Percentiles rank a stretch among this genome's conserved stretches.
phyloP scores from a whole-genome alignment of 2,797 vertebrate species.

The Tenualosa thibaudeaui region DNA sequence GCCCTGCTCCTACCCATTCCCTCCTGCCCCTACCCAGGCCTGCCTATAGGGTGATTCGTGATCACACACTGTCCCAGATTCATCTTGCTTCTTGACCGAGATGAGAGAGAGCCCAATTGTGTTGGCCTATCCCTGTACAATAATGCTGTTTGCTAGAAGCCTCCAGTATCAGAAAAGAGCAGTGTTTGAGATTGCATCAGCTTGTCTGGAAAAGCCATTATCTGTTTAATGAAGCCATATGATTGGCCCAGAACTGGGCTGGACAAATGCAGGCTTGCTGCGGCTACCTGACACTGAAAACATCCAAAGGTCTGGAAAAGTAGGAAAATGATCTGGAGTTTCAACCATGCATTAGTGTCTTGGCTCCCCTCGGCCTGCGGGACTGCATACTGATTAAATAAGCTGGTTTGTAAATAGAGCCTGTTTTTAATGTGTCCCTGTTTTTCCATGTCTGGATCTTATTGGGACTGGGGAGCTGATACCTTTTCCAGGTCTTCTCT shows the following conservation, averaged over 20 bases:
- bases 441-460: slow-evolving; percentile 52
- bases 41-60: too few species aligned
- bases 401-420: slow-evolving; percentile 62
- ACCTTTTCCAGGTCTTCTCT: slow-evolving; percentile 53
- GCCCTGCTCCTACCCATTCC: background rate
- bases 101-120: background rate
- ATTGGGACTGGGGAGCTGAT: slow-evolving; percentile 49
- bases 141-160: background rate
- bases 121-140: background rate
- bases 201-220: slow-evolving; percentile 49
- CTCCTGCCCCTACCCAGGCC: too few species aligned
- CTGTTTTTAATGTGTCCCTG: slow-evolving; percentile 47
- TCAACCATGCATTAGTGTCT: slow-evolving; percentile 45
- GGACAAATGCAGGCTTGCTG: slow-evolving; percentile 40
- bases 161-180: slow-evolving; percentile 11
- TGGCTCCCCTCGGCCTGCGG: slow-evolving; percentile 46
- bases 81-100: background rate
- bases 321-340: slow-evolving; percentile 49
- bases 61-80: slow-evolving; percentile 18
- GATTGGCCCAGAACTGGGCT: slow-evolving; percentile 41
- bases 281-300: slow-evolving; percentile 54
- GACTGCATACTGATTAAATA: slow-evolving; percentile 60
- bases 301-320: slow-evolving; percentile 54
- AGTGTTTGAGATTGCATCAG: slow-evolving; percentile 44
- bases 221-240: slow-evolving; percentile 39